These are phyloP conservation scores for Pristionchus japonicus DNA, from an alignment of 2,888 invertebrate genomes.

Conservation along the genomic window DNA sequence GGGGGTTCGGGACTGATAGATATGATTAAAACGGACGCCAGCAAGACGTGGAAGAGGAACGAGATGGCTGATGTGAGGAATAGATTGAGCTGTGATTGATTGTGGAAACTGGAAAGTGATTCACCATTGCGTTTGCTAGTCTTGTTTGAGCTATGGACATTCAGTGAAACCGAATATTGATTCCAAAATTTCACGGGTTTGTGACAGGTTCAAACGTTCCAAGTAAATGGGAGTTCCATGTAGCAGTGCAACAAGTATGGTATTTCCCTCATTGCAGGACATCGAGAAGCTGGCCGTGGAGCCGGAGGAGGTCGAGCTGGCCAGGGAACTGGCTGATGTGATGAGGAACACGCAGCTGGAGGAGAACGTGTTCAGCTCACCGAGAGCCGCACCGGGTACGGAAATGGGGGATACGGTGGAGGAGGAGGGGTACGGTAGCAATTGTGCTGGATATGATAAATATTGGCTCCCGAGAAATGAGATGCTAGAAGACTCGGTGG, in stretches of 20 bases:
- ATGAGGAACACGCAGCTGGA: conserved; percentile 94
- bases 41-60: conserved; percentile 90
- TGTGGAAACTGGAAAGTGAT: too few species aligned
- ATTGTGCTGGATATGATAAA: not conserved
- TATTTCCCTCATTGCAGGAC: conserved; percentile 79
- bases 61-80: conserved; percentile 90
- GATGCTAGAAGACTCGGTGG: too few species aligned
- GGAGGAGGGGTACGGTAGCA: not conserved
- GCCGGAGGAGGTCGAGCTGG: conserved; percentile 92
- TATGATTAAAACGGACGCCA: conserved; percentile 85
- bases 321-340: conserved; percentile 97
- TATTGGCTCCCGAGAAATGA: not conserved
- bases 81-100: not conserved
- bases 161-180: not conserved
- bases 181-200: too few species aligned
- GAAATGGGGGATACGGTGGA: not conserved
- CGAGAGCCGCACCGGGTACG: conserved; percentile 83
- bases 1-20: not conserved
- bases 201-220: too few species aligned
- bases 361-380: conserved; percentile 89
- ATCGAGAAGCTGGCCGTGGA: conserved; percentile 94
- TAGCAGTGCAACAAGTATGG: too few species aligned
- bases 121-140: not conserved
- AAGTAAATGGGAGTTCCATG: too few species aligned
- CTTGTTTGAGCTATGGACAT: not conserved